A percentile compares a stretch with the other conserved stretches of the same genome.
Conservation (phyloP, 2,797 vertebrate genomes). For the Rhabdomys pumilio region DNA sequence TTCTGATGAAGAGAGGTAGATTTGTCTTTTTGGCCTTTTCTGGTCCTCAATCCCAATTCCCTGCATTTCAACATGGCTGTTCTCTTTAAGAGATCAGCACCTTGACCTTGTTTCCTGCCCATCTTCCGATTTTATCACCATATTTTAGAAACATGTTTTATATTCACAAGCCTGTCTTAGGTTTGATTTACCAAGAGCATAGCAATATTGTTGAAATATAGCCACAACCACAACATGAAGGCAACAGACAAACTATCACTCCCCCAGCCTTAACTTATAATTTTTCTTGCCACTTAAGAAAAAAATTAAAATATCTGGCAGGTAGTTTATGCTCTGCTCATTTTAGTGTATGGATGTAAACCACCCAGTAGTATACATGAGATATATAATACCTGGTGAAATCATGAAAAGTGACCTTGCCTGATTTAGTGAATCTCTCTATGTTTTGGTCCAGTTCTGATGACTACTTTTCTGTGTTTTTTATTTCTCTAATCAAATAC, state of each 20-base stretch:
- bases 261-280: not conserved
- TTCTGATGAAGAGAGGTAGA: not conserved
- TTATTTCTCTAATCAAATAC: not conserved
- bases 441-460: not conserved
- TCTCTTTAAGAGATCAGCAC: not conserved
- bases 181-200: constrained; percentile 53
- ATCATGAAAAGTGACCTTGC: constrained; percentile 36
- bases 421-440: constrained; percentile 12
- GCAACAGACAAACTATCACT: not conserved
- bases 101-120: not conserved
- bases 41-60: not conserved
- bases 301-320: not conserved
- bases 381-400: not conserved
- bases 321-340: not conserved
- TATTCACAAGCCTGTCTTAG: not conserved
- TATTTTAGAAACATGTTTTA: not conserved
- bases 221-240: not conserved
- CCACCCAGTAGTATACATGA: not conserved
- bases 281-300: constrained; percentile 43
- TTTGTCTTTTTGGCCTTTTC: not conserved
- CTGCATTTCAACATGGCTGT: not conserved
- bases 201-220: constrained; percentile 57
- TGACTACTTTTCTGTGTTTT: not conserved
- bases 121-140: not conserved
- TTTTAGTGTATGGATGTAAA: constrained; percentile 40